Evolutionary conservation across 1,140 invertebrate genomes (phyloP), one percentile per base, ranked within the genome.

Genomic region (Drosophila grimshawi): DNA sequence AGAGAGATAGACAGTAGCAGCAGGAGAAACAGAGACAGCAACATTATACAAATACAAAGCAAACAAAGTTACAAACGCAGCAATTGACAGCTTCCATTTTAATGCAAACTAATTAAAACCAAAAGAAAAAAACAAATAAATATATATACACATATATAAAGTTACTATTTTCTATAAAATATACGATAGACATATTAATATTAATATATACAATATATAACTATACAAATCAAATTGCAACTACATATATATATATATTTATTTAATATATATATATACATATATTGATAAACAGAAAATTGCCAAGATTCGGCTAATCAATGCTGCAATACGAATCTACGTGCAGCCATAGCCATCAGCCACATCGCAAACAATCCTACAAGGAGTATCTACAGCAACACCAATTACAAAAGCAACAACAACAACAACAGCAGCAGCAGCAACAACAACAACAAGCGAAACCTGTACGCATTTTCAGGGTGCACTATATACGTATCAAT

Each of bases 31-130:
- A 66, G 48, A 59, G 41, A 60, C 19, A 48, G 33, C 41, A 33
- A 73, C 6, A 64, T 49, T 72, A 86, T 74, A 88, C 63, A 88
- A 80, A 88, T 52, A 56, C 52, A 78, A 90, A 56, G 64, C 57
- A 78, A 90, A 89, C 78, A 90, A 90, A 90, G 86, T 86, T 81
- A 89, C 86, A 90, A 86, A 86, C 78, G 86, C 86, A 78, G 86
- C 75, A 89, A 89, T 79, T 89, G 81, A 86, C 90, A 89, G 86
- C 86, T 89, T 89, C 86, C 86, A 89, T 90, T 90, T 89, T 77
- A 67, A 72, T 65, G 49, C 64, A 66, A 80, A 76, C 33, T 80
- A 64, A 83, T 73, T 43, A 70, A 68, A 78, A 37, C 49, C 5
- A 70, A 27, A 83, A 19, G 2, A 19, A 19, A 19, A 19, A 19